Conservation (phyloP, 2,888 invertebrate genomes). For the Eremobia ochroleuca region DNA sequence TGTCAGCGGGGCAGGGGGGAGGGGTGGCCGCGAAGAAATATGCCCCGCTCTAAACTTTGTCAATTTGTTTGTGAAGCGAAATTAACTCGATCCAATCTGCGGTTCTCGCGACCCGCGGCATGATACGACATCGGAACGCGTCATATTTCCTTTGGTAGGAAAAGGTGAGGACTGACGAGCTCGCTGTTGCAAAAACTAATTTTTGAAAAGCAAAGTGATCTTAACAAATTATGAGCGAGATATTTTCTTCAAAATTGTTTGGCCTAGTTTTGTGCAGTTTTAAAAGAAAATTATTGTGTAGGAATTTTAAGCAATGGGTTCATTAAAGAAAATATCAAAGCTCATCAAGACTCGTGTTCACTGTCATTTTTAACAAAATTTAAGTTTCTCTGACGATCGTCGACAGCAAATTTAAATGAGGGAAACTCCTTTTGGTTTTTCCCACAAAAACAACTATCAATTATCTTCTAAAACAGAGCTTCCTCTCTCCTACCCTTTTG, state of each 20-base stretch:
- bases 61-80: constrained; percentile 91
- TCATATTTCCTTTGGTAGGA: constrained; percentile 82
- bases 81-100: constrained; percentile 91
- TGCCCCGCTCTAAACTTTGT: constrained; percentile 91
- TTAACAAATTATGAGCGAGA: constrained; percentile 27
- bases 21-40: constrained; percentile 87
- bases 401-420: background rate
- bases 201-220: constrained; percentile 24
- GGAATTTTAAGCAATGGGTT: background rate
- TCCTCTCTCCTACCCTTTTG: too few relatives aligned
- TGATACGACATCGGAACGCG: constrained; percentile 78
- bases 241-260: constrained; percentile 32
- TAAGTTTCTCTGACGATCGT: background rate
- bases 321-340: background rate
- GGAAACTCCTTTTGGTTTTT: background rate
- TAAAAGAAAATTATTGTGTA: background rate
- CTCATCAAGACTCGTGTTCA: background rate
- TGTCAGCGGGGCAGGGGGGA: constrained; percentile 79
- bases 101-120: constrained; percentile 81
- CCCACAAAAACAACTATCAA: too few relatives aligned
- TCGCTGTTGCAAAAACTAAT: constrained; percentile 54
- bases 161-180: constrained; percentile 75
- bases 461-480: too few relatives aligned
- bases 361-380: background rate
- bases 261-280: constrained; percentile 7